These are phyloP conservation scores for Lepisosteus osseus DNA, from an alignment of 2,113 vertebrate genomes.

Conservation along the genomic window DNA sequence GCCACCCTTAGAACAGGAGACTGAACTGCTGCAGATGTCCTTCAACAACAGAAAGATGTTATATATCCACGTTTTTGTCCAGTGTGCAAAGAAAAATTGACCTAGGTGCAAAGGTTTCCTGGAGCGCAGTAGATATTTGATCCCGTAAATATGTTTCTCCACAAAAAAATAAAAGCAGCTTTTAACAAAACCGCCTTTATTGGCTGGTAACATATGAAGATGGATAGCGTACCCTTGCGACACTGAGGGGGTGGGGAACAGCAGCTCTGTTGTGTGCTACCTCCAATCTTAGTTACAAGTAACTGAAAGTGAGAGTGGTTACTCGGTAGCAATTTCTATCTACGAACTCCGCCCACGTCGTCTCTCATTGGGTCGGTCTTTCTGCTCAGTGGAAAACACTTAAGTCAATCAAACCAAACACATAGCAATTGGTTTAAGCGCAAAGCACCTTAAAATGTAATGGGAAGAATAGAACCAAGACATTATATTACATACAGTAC, in stretches of 20 bases:
- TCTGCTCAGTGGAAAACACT: slow-evolving; percentile 31
- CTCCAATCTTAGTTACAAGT: slow-evolving; percentile 56
- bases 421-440: slow-evolving; percentile 32
- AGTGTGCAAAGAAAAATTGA: slow-evolving; percentile 38
- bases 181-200: no score
- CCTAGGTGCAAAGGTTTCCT: slow-evolving; percentile 42
- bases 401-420: slow-evolving; percentile 55
- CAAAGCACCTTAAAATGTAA: slow-evolving; percentile 16
- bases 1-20: slow-evolving; percentile 41
- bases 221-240: no score
- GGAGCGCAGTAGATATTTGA: neutral
- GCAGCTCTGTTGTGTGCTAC: slow-evolving; percentile 26
- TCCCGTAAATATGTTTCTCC: neutral
- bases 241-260: no score
- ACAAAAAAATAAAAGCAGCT: no score
- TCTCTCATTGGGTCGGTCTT: slow-evolving; percentile 55
- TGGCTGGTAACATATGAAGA: no score
- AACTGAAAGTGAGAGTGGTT: slow-evolving; percentile 55
- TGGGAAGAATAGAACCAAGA: slow-evolving; percentile 2
- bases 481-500: no score
- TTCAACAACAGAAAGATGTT: slow-evolving; percentile 38
- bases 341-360: slow-evolving; percentile 48
- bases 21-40: slow-evolving; percentile 36
- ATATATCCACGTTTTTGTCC: slow-evolving; percentile 44
- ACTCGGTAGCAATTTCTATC: slow-evolving; percentile 50